Conservation (phyloP, 2,113 vertebrate genomes). For the Gallinago undulata region DNA sequence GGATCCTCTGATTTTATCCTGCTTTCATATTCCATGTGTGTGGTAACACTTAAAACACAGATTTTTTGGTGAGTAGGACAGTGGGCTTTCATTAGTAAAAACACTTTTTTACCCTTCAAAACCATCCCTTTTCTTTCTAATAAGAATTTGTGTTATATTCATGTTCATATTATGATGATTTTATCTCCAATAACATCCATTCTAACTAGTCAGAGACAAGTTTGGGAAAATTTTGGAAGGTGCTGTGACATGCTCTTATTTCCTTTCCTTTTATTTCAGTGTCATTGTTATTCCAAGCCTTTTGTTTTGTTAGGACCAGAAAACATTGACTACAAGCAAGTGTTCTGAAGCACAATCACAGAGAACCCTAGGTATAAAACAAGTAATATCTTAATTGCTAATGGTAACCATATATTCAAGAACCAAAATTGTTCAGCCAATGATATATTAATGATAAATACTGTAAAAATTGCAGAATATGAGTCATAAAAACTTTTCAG, state of each 20-base stretch:
- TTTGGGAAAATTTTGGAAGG: background rate
- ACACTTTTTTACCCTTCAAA: background rate
- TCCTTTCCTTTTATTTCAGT: background rate
- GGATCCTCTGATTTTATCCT: background rate
- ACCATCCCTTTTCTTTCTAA: background rate
- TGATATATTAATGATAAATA: background rate
- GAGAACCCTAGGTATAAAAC: background rate
- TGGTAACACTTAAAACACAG: background rate
- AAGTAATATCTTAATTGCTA: background rate
- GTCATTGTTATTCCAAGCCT: background rate
- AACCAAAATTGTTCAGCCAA: background rate
- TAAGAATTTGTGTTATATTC: background rate
- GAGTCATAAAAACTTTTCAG: background rate
- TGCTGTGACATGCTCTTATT: background rate
- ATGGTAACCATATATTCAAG: background rate
- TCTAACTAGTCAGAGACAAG: background rate
- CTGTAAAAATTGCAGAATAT: background rate
- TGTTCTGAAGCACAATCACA: background rate
- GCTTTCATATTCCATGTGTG: background rate
- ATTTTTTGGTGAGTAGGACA: background rate
- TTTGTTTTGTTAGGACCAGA: background rate
- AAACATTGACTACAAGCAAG: background rate
- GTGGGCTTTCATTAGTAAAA: background rate
- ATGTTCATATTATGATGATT: background rate
- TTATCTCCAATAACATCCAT: background rate